A percentile compares a stretch with the other conserved stretches of the same genome.
Evolutionary conservation across 2,888 invertebrate genomes (phyloP).

Genomic region (Fabriciana adippe): DNA sequence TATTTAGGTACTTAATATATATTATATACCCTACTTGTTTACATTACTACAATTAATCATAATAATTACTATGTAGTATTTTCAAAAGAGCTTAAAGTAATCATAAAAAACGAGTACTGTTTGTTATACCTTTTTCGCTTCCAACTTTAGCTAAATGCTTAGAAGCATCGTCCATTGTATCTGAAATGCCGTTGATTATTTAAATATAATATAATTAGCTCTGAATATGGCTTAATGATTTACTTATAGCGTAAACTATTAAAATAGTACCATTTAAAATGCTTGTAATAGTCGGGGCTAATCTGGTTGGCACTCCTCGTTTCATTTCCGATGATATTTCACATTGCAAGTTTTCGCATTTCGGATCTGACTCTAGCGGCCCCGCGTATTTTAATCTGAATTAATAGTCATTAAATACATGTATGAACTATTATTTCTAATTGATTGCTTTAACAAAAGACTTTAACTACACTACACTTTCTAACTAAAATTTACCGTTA

Average conservation of each 20-base stretch:
- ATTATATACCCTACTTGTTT: too few relatives aligned
- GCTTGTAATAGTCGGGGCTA: slow-evolving; percentile 49
- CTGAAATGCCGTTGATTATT: slow-evolving; percentile 44
- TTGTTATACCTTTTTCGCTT: slow-evolving; percentile 53
- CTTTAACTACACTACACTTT: too few relatives aligned
- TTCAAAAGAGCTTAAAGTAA: too few relatives aligned
- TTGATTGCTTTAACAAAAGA: too few relatives aligned
- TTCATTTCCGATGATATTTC: slow-evolving; percentile 55
- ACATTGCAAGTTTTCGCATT: slow-evolving; percentile 46
- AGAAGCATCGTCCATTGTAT: slow-evolving; percentile 54
- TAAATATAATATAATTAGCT: not conserved
- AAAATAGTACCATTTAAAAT: slow-evolving; percentile 48
- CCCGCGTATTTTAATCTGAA: slow-evolving; percentile 55
- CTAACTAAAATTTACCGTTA: too few relatives aligned
- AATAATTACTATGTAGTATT: too few relatives aligned
- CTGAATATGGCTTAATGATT: slow-evolving; percentile 5
- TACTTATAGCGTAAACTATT: too few relatives aligned
- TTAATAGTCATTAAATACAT: not conserved
- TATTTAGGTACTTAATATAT: too few relatives aligned
- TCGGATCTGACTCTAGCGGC: slow-evolving; percentile 49
- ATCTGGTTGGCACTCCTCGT: slow-evolving; percentile 49
- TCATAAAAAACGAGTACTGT: not conserved
- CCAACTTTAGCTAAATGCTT: slow-evolving; percentile 60
- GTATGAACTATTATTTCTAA: not conserved
- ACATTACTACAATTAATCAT: too few relatives aligned